These are phyloP conservation scores for Mermis nigrescens DNA, from an alignment of 2,888 invertebrate species.

Conservation along the genomic window DNA sequence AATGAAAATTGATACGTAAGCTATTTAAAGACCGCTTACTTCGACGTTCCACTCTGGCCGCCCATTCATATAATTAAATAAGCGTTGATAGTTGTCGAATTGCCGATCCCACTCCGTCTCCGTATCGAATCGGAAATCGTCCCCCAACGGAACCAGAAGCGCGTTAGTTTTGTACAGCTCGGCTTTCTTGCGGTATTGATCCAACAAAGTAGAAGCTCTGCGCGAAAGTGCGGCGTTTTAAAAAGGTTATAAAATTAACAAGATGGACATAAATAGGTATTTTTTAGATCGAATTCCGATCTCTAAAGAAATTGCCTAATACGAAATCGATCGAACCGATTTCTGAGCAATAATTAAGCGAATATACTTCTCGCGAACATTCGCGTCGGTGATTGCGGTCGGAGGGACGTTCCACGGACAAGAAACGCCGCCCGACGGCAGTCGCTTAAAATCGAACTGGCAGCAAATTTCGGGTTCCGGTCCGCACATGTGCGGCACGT, in stretches of 20 bases:
- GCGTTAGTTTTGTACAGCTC: conserved; percentile 66
- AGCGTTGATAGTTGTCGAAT: conserved; percentile 61
- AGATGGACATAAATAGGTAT: conserved; percentile 2
- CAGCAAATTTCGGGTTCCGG: conserved; percentile 87
- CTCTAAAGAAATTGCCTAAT: neutral
- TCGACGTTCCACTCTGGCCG: conserved; percentile 50
- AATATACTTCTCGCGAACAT: conserved; percentile 57
- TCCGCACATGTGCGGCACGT: conserved; percentile 93
- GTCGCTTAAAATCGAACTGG: conserved; percentile 85
- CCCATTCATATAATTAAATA: conserved; percentile 70
- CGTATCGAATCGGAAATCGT: conserved; percentile 76
- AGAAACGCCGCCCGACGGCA: conserved; percentile 52
- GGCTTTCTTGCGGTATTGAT: conserved; percentile 84
- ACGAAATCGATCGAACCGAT: too few species aligned
- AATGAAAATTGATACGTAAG: too few species aligned
- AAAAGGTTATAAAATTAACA: neutral
- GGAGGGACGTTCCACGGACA: conserved; percentile 86
- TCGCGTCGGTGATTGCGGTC: conserved; percentile 54
- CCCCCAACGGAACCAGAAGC: conserved; percentile 65
- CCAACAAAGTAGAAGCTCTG: conserved; percentile 60
- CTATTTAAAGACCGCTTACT: conserved; percentile 41
- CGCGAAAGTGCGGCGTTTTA: conserved; percentile 19
- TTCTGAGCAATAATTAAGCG: too few species aligned
- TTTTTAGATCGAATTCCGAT: too few species aligned
- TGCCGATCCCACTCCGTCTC: conserved; percentile 73